phyloP scores from a whole-genome alignment of 2,113 vertebrate genomes.

The Microcebus murinus region DNA sequence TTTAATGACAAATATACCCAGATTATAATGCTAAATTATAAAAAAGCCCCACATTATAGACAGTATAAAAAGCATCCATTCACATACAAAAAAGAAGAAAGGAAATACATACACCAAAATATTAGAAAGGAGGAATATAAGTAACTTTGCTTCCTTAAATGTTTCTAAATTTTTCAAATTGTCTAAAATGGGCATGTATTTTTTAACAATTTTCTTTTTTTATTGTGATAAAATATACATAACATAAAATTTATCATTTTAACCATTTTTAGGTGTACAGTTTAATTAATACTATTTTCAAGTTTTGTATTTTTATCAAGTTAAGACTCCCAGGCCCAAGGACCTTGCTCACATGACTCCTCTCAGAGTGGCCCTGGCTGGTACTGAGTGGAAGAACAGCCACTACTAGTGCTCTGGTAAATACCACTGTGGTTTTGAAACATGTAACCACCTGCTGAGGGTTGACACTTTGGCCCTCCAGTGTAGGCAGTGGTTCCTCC shows the following conservation, averaged over 20 bases:
- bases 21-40: not conserved
- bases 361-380: not conserved
- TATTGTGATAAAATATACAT: not conserved
- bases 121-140: not conserved
- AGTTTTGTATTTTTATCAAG: not conserved
- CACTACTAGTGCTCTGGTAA: not conserved
- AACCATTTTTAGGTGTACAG: not conserved
- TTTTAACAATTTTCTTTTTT: not conserved
- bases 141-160: not conserved
- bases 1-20: not conserved
- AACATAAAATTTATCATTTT: not conserved
- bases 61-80: not conserved
- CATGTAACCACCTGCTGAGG: not conserved
- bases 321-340: not conserved
- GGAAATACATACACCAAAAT: not conserved
- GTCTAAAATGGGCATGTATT: not conserved
- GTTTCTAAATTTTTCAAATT: slow-evolving; percentile 1
- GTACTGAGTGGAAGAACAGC: not conserved
- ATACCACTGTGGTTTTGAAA: not conserved
- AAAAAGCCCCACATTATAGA: not conserved
- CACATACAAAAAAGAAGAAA: not conserved
- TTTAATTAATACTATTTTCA: slow-evolving; percentile 11
- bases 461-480: not conserved
- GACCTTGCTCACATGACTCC: not conserved
- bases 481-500: not conserved